Evolutionary conservation across 2,888 invertebrate genomes (phyloP).

Genomic region (Hirtodrosophila cameraria): DNA sequence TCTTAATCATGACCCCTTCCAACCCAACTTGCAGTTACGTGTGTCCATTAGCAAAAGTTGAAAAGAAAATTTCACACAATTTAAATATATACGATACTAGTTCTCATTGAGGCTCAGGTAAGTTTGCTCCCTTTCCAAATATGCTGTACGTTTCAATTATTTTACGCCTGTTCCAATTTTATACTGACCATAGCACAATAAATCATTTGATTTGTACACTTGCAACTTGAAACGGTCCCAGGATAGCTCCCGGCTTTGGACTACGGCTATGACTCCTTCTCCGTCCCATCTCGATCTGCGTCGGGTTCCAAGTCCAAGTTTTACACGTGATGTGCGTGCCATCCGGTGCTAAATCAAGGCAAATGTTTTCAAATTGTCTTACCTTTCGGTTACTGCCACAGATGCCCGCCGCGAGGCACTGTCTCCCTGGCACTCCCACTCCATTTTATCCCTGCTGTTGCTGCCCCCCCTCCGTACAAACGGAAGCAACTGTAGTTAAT

Average conservation of each 20-base stretch:
- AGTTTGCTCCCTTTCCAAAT: neutral
- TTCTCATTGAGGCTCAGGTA: neutral
- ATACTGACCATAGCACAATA: conserved; percentile 51
- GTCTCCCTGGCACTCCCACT: neutral
- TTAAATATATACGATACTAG: neutral
- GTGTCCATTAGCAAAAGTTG: conserved; percentile 62
- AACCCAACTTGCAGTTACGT: conserved; percentile 25
- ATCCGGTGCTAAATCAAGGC: conserved; percentile 81
- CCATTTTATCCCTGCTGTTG: neutral
- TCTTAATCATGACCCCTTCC: conserved; percentile 26
- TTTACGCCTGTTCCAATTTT: conserved; percentile 58
- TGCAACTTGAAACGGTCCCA: conserved; percentile 27
- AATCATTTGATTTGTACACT: conserved; percentile 76
- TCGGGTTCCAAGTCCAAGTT: conserved; percentile 3
- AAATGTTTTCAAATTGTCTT: conserved; percentile 75
- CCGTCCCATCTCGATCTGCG: conserved; percentile 5
- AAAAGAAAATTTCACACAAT: conserved; percentile 26
- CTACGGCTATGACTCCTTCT: conserved; percentile 2
- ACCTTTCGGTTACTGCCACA: conserved; percentile 43
- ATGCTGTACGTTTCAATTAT: conserved; percentile 69
- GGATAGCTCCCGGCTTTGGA: neutral
- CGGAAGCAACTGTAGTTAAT: conserved; percentile 77
- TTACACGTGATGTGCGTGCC: conserved; percentile 76
- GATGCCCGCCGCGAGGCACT: conserved; percentile 10
- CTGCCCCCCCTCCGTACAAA: conserved; percentile 5